Conservation (phyloP, 2,797 vertebrate genomes). For the Rachycentron canadum region DNA sequence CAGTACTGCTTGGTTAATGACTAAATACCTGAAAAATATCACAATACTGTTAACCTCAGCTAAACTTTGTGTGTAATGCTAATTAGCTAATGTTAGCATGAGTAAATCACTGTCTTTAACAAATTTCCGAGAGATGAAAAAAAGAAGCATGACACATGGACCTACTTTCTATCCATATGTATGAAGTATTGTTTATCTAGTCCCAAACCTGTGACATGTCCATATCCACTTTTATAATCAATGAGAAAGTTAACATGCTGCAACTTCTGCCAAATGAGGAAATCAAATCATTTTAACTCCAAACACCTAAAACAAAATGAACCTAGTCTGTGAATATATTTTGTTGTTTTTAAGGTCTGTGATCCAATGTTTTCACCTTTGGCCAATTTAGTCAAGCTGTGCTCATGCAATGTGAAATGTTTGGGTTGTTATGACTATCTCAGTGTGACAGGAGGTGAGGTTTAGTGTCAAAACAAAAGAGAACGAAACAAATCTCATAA, state of each 20-base stretch:
- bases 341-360: conserved; percentile 14
- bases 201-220: background rate
- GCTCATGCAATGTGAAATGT: conserved; percentile 27
- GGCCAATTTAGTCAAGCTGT: conserved; percentile 16
- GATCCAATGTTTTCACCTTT: conserved; percentile 22
- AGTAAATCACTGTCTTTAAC: background rate
- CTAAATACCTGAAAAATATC: background rate
- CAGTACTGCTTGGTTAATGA: background rate
- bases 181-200: background rate
- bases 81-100: background rate
- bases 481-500: conserved; percentile 33
- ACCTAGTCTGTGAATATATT: conserved; percentile 6
- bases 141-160: background rate
- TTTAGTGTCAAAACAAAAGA: conserved; percentile 43
- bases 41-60: background rate
- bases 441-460: conserved; percentile 25
- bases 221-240: background rate
- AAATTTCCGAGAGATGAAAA: background rate
- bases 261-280: background rate
- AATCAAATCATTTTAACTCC: background rate
- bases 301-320: conserved; percentile 16
- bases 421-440: conserved; percentile 36
- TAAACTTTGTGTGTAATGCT: background rate
- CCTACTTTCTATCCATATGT: background rate
- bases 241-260: background rate